Base-by-base conservation (phyloP, 2,113 vertebrate genomes). In the Theropithecus gelada region DNA sequence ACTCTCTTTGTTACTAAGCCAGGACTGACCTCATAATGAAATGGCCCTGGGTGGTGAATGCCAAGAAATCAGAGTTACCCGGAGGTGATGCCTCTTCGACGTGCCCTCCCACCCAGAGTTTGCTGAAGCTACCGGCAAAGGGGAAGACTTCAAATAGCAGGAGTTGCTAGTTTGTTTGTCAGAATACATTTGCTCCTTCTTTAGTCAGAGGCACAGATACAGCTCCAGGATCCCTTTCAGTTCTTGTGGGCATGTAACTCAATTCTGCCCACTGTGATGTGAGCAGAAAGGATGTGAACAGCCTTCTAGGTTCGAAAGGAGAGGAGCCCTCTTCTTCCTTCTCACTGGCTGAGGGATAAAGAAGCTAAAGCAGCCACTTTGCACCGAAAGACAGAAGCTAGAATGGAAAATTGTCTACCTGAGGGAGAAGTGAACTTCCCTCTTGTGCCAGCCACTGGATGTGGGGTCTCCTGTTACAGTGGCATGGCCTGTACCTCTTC, bases 391-490 rank as follows among this genome's bases (percentile, higher is more conserved):
- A 52, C 17, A 25, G 8, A 79, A 66, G 14, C 32, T 35, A 81
- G 5, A 6, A 23, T n/a, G 11, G 35, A 79, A 40, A 43, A 27
- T 8, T 7, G 2, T 40, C 66, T 66, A 14, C 8, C 75, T 68
- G 14, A n/a, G 32, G 3, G 1, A 75, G 57, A 43, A 59, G 43
- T 32, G 30, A 66, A 43, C 22, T 48, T 64, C 11, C 5, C 7
- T 23, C 55, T 57, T 23, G 11, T 2, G 35, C 9, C 9, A 25
- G 22, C 25, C 6, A 23, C 8, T 10, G 45, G 4, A 43, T n/a
- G 7, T 72, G 35, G 0, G 3, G 11, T 22, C 20, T 35, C 64
- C 14, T 55, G 1, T 43, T 35, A 17, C 0, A 25, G 3, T 35
- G 16, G 11, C 45, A 3, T 18, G 48, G 27, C 22, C 35, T 23